These are phyloP conservation scores for Periophthalmodon schlosseri DNA, from an alignment of 2,113 vertebrate species.

Conservation along the genomic window DNA sequence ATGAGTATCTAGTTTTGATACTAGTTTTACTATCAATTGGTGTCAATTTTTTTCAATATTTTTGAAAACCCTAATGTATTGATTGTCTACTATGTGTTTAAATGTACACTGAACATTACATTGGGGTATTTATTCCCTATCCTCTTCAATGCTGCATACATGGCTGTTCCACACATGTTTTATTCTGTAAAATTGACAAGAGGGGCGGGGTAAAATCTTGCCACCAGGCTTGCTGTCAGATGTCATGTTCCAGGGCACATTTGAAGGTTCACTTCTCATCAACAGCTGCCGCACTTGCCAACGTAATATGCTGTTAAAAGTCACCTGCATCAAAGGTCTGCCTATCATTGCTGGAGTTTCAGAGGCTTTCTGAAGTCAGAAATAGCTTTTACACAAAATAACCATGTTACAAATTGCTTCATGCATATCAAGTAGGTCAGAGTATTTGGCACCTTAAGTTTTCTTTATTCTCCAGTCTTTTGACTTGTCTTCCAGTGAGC, in stretches of 20 bases:
- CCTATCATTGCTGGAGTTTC: slow-evolving; percentile 20
- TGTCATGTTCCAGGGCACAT: slow-evolving; percentile 51
- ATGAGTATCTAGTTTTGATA: too few relatives aligned
- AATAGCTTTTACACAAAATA: slow-evolving; percentile 34
- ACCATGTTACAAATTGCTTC: slow-evolving; percentile 44
- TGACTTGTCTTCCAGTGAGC: slow-evolving; percentile 29
- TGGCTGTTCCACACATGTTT: slow-evolving; percentile 30
- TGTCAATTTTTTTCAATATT: too few relatives aligned
- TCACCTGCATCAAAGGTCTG: slow-evolving; percentile 53
- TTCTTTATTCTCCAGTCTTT: slow-evolving; percentile 21
- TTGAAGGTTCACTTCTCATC: slow-evolving; percentile 51
- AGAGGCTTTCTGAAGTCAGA: slow-evolving; percentile 34
- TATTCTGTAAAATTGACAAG: slow-evolving; percentile 31
- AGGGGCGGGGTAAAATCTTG: slow-evolving; percentile 1
- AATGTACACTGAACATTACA: too few relatives aligned
- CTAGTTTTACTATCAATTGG: too few relatives aligned
- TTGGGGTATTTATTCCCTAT: slow-evolving; percentile 15
- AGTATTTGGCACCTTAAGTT: slow-evolving; percentile 39
- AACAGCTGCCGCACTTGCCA: slow-evolving; percentile 26
- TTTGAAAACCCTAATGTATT: too few relatives aligned
- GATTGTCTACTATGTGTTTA: too few relatives aligned
- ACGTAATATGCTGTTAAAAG: slow-evolving; percentile 38
- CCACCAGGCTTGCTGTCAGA: slow-evolving; percentile 42
- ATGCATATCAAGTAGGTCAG: slow-evolving; percentile 47
- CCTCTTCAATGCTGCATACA: slow-evolving; percentile 3